Evolutionary conservation across 2,888 invertebrate species (phyloP), one percentile per base, ranked within the genome.

Genomic region (Erpobdella octoculata): DNA sequence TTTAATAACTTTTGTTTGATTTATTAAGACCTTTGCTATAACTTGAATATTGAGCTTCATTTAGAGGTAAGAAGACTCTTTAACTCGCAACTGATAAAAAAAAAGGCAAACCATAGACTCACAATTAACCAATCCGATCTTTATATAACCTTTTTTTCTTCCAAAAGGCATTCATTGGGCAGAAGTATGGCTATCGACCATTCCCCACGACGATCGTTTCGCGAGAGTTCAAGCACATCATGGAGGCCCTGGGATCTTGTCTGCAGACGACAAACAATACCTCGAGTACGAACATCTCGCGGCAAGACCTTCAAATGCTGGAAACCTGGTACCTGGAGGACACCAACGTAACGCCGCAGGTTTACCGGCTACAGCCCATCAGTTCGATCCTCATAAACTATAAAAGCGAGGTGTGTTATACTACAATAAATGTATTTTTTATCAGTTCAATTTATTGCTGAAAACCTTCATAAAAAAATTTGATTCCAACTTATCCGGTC

Each of bases 101-200:
- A 15, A 41, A 41, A 15, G n/a, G n/a, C 46, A n/a, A 41, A 41
- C 72, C 6, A n/a, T n/a, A n/a, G n/a, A n/a, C n/a, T n/a, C n/a
- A n/a, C n/a, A n/a, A n/a, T n/a, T n/a, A n/a, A n/a, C n/a, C n/a
- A n/a, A n/a, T n/a, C n/a, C n/a, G n/a, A n/a, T n/a, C n/a, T n/a
- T n/a, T n/a, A n/a, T n/a, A n/a, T n/a, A n/a, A n/a, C n/a, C n/a
- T n/a, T n/a, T n/a, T n/a, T n/a, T n/a, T n/a, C n/a, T n/a, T n/a
- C n/a, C n/a, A n/a, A n/a, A n/a, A 81, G 82, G 75, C 77, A 5
- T 76, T 82, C 33, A 62, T 81, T 28, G 81, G 82, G n/a, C 79
- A 82, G 74, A 80, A 79, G 70, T 81, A 82, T 75, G 81, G 81
- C 12, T 75, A 73, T 25, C 73, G 78, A 25, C 77, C 76, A 1